Conservation (phyloP, 1,140 invertebrate genomes). For the Argopecten irradians region DNA sequence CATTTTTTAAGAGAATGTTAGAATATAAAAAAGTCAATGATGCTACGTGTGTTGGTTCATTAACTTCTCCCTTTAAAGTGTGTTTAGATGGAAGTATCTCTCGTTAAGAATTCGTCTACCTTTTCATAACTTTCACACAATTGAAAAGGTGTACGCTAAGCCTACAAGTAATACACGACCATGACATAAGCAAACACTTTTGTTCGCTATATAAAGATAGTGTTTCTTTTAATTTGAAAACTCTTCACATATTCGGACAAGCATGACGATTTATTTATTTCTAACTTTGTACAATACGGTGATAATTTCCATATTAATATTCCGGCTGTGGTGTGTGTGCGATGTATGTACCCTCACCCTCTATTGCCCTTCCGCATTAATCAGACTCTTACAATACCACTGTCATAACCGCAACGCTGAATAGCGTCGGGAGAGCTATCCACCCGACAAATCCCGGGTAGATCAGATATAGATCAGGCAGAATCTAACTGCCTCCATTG, state of each 20-base stretch:
- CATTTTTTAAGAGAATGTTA: too few relatives aligned
- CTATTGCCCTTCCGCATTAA: background rate
- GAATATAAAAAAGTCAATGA: too few relatives aligned
- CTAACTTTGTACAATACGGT: background rate
- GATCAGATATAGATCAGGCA: background rate
- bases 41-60: too few relatives aligned
- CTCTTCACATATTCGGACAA: background rate
- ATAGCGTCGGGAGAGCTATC: background rate
- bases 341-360: background rate
- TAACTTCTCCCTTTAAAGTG: too few relatives aligned
- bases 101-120: too few relatives aligned
- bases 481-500: constrained; percentile 5
- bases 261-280: constrained; percentile 8
- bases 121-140: too few relatives aligned
- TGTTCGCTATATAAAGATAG: background rate
- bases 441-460: background rate
- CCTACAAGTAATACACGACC: background rate
- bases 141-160: background rate
- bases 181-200: background rate
- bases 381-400: background rate
- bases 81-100: too few relatives aligned
- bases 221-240: background rate
- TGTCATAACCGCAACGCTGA: background rate
- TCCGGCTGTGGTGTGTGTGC: background rate
- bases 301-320: constrained; percentile 13